Base-by-base conservation (phyloP, 2,888 invertebrate species). In the Sacculina carcini region DNA sequence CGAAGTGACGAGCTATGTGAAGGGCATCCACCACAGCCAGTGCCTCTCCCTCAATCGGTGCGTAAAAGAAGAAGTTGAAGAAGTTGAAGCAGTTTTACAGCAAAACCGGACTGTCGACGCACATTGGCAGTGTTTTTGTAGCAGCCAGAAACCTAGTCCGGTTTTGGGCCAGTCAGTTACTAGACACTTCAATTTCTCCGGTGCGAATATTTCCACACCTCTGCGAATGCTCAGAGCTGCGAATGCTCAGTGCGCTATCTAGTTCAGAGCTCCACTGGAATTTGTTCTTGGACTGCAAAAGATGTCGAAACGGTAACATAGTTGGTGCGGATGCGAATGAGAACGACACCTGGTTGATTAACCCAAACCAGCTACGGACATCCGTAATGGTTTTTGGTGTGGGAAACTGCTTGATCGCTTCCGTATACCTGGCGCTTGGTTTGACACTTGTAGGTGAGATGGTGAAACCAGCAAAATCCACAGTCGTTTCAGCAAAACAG, bases 111-210 rank as follows among this genome's bases (percentile, higher is more conserved):
- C 44, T 14, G 14, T 6, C 14, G 29, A 28, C 16, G 39, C 34
- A 24, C 52, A 50, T 29, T 7, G 14, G 50, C 31, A 50, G 42
- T 52, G 49, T 26, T 53, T 50, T 23, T 47, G 34, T 24, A 53
- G 21, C 14, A 39, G 31, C 51, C 31, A 44, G 16, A 50, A 44
- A 12, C 47, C 47, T 10, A 51, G 21, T 9, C 46, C 51, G 1
- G 16, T 28, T n/a, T 34, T 51, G 23, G 34, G 16, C 51, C 51
- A 47, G 48, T 48, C 48, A 10, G 34, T 48, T 16, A 21, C 32
- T n/a, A 48, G 34, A 19, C 48, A 48, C 6, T 31, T 48, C 6
- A 21, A 36, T 34, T 34, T 34, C n/a, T n/a, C n/a, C n/a, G n/a
- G n/a, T n/a, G n/a, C n/a, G n/a, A 29, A 16, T 38, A 16, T 48